Evolutionary conservation across 2,888 invertebrate genomes (phyloP), one percentile per base, ranked within the genome.

Genomic region (Cryptus armator): DNA sequence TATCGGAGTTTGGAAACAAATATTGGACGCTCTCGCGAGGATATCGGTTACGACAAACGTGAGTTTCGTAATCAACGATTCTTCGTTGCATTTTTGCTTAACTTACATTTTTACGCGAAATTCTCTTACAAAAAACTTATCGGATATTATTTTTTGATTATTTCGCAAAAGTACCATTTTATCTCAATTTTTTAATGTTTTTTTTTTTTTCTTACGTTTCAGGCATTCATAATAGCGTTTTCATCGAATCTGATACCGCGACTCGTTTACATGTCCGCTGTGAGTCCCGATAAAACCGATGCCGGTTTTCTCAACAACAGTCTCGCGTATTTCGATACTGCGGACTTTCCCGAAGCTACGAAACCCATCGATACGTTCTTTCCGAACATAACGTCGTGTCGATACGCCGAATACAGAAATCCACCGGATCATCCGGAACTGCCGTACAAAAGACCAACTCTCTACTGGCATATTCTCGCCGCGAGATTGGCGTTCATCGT

Each of bases 391-490:
- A 89, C 92, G 0, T 70, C 74, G 0, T 93, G 93, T 75, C 90
- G 98, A 90, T 99, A 98, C 94, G 96, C 97, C 37, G 99, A 98
- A 90, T 98, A 97, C 93, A 96, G 99, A 92, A 96, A 97, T 90
- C 96, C 97, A 29, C 97, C 95, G 5, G 91, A 94, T 88, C 93
- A 95, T n/a, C 89, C 92, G 1, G 92, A 94, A n/a, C 91, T 94
- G 80, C 93, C 94, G 66, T 98, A 98, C 92, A 94, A 95, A 88
- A 95, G 96, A 90, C 96, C 97, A 7, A 95, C 96, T 84, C 96
- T 97, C 93, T 99, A 97, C 94, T 99, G 99, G 98, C 97, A 98
- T 90, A 96, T 99, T 81, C 95, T 99, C 90, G 98, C 98, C 7
- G 98, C 98, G 12, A 95, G 98, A 89, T 94, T 99, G 87, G 97